phyloP scores from a whole-genome alignment of 2,888 invertebrate genomes.

The Limnephilus rhombicus region DNA sequence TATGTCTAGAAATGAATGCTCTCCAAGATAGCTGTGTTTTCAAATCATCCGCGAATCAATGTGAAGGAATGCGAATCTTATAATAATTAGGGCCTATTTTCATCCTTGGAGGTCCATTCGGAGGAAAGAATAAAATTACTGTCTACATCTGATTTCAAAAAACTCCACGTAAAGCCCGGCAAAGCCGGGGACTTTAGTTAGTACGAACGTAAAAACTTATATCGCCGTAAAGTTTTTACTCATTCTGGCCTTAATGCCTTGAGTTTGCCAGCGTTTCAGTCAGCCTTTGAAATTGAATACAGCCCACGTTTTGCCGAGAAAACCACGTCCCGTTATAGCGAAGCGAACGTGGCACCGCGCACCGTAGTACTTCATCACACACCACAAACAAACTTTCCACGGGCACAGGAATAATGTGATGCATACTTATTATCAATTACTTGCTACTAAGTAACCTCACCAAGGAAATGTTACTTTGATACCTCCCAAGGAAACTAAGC shows the following conservation, averaged over 20 bases:
- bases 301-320: neutral
- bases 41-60: too few relatives aligned
- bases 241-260: neutral
- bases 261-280: neutral
- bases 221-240: neutral
- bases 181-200: too few relatives aligned
- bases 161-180: too few relatives aligned
- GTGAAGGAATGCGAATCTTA: too few relatives aligned
- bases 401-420: neutral
- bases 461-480: neutral
- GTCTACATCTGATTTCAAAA: too few relatives aligned
- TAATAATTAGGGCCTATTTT: too few relatives aligned
- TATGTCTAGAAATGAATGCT: too few relatives aligned
- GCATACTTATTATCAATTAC: neutral
- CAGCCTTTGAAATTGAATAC: neutral
- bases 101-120: too few relatives aligned
- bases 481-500: neutral
- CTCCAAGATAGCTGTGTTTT: too few relatives aligned
- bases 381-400: neutral
- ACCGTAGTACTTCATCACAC: neutral
- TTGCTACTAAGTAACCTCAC: neutral
- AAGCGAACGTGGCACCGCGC: too few relatives aligned
- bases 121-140: too few relatives aligned
- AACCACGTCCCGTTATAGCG: neutral
- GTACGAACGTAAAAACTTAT: neutral